Base-by-base conservation (phyloP, 2,888 invertebrate species). In the Aporophyla lueneburgensis region DNA sequence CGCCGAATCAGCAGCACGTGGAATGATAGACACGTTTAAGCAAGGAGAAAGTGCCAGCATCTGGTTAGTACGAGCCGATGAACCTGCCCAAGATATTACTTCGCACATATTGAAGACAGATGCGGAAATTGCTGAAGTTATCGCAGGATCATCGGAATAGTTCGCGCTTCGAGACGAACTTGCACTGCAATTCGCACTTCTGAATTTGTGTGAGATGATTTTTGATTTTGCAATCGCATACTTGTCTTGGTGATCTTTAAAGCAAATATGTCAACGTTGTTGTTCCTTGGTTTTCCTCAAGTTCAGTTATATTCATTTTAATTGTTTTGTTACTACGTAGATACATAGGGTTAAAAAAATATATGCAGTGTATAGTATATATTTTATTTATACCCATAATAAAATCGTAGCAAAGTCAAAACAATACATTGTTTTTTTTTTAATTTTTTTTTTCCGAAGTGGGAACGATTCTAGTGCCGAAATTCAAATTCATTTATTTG, bases 11-110 rank as follows among this genome's bases (percentile, higher is more conserved):
- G 86, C 78, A 27, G 84, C 84, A 7, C 86, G 67, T 10, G 81
- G 84, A 12, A 61, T 79, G n/a, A 65, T 86, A 6, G 84, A 84
- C 12, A 78, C 74, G 56, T 81, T 56, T 10, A 76, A 86, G 19
- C 61, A 84, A 62, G 84, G 75, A 19, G 72, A 70, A 40, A 74
- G 68, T 62, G 76, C 77, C 14, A 77, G 76, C 40, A 74, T 73
- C n/a, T 85, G 86, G 85, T 6, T 85, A 49, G 73, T 80, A 27
- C 56, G 69, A n/a, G 65, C 61, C 5, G 19, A 65, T 46, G 51
- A 68, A 53, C 78, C 83, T 10, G 85, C 85, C 21, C 33, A 63
- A 62, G 78, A 84, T 16, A 71, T 85, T 0, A 71, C 82, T 27
- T n/a, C 70, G 5, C 53, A 61, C 14, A 63, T 78, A 19, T 14